A percentile compares a stretch with the other conserved stretches of the same genome.
phyloP scores from a whole-genome alignment of 2,797 vertebrate genomes.

The Anguilla pacifica region DNA sequence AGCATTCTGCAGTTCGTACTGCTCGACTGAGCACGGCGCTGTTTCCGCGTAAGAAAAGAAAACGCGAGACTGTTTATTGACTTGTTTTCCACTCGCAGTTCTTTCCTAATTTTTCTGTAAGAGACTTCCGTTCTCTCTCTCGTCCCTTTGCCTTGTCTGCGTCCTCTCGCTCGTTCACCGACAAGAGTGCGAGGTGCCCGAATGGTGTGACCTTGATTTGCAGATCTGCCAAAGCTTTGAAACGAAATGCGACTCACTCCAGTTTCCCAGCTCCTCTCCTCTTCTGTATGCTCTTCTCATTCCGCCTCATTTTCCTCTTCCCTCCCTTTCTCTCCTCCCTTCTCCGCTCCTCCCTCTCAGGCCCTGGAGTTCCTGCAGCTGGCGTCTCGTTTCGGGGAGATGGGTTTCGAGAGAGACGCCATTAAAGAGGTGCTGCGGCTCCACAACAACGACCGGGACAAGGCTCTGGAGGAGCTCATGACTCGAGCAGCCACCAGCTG shows the following conservation, averaged over 20 bases:
- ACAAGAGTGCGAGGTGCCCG: background rate
- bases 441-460: slow-evolving; percentile 94
- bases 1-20: background rate
- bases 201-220: background rate
- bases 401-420: slow-evolving; percentile 94
- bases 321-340: slow-evolving; percentile 48
- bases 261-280: slow-evolving; percentile 44
- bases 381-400: slow-evolving; percentile 96
- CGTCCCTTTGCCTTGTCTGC: background rate
- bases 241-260: background rate
- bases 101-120: background rate
- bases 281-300: slow-evolving; percentile 31
- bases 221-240: too few relatives aligned
- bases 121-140: background rate
- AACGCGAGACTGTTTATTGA: too few relatives aligned
- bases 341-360: slow-evolving; percentile 61
- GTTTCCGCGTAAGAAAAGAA: background rate
- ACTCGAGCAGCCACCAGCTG: slow-evolving; percentile 89
- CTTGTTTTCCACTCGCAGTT: background rate
- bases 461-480: slow-evolving; percentile 95
- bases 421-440: slow-evolving; percentile 94
- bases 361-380: slow-evolving; percentile 90
- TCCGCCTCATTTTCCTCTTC: background rate
- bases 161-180: background rate
- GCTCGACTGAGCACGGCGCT: background rate